Percentiles rank a stretch among this genome's conserved stretches.
phyloP scores from a whole-genome alignment of 2,888 invertebrate genomes.

The Atrina japonica region DNA sequence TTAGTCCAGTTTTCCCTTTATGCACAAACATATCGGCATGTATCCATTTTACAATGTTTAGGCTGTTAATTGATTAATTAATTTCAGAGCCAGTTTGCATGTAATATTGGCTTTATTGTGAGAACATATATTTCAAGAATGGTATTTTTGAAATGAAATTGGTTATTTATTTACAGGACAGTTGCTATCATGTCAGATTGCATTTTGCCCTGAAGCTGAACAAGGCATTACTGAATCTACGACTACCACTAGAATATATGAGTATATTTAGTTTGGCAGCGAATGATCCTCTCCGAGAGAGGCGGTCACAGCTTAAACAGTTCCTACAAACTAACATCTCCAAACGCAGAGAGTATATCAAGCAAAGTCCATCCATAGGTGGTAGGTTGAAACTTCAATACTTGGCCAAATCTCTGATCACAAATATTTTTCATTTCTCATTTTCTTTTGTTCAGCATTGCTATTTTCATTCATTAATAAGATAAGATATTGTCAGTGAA shows the following conservation, averaged over 20 bases:
- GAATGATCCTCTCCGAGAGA: slow-evolving; percentile 91
- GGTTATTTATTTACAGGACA: slow-evolving; percentile 72
- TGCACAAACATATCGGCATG: too few species aligned
- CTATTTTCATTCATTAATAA: too few species aligned
- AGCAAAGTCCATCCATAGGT: slow-evolving; percentile 82
- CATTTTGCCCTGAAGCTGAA: slow-evolving; percentile 94
- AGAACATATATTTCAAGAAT: too few species aligned
- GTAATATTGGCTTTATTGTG: too few species aligned
- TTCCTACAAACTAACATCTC: slow-evolving; percentile 93
- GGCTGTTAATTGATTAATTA: too few species aligned
- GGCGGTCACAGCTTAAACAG: slow-evolving; percentile 84
- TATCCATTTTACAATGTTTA: too few species aligned
- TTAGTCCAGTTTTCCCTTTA: too few species aligned
- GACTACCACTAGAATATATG: slow-evolving; percentile 96
- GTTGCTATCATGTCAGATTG: slow-evolving; percentile 86
- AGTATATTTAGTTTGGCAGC: slow-evolving; percentile 95
- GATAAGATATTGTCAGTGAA: too few species aligned
- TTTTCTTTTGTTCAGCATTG: too few species aligned
- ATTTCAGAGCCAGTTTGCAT: too few species aligned
- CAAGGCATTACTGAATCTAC: slow-evolving; percentile 87
- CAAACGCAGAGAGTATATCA: slow-evolving; percentile 94
- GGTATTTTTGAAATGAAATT: neutral
- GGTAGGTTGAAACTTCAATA: slow-evolving; percentile 68
- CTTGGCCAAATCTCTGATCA: neutral
- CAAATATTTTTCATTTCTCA: neutral